These are phyloP conservation scores for Sturnus vulgaris DNA, from an alignment of 2,113 vertebrate species.

Conservation along the genomic window DNA sequence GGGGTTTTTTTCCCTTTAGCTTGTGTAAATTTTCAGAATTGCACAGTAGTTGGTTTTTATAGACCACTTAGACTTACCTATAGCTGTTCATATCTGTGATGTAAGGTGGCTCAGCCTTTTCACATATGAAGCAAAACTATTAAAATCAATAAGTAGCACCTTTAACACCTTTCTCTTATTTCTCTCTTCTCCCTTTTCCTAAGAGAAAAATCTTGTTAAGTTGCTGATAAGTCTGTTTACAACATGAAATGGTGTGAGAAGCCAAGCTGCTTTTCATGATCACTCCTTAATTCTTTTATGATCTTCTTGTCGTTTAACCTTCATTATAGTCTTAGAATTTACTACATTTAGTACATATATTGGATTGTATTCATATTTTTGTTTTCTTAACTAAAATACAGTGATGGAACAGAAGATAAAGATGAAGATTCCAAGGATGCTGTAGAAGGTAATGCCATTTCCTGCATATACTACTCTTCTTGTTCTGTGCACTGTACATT, in stretches of 20 bases:
- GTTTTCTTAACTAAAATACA: slow-evolving; percentile 60
- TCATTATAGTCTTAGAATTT: slow-evolving; percentile 28
- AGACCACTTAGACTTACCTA: not conserved
- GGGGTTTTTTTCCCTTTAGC: not conserved
- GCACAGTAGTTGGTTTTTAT: not conserved
- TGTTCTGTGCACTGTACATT: not conserved
- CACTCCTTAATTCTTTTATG: slow-evolving; percentile 19
- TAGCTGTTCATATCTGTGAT: not conserved
- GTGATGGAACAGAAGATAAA: slow-evolving; percentile 90
- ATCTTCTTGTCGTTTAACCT: slow-evolving; percentile 30
- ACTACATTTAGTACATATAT: not conserved
- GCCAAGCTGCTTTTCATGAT: slow-evolving; percentile 67
- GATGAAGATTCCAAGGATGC: slow-evolving; percentile 82
- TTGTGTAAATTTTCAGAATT: not conserved
- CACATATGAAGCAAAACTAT: not conserved
- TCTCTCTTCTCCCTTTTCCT: not conserved
- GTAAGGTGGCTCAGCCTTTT: not conserved
- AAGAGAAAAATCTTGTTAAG: not conserved
- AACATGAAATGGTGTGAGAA: slow-evolving; percentile 73
- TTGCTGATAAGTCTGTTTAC: slow-evolving; percentile 21
- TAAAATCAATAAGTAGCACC: not conserved
- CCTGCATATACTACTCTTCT: not conserved
- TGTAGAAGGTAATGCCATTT: slow-evolving; percentile 77
- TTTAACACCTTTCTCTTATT: not conserved
- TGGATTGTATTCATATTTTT: not conserved